Percentiles rank a stretch among this genome's conserved stretches.
These are phyloP conservation scores for Diadegma fenestrale DNA, from an alignment of 2,888 invertebrate genomes.

Conservation along the genomic window DNA sequence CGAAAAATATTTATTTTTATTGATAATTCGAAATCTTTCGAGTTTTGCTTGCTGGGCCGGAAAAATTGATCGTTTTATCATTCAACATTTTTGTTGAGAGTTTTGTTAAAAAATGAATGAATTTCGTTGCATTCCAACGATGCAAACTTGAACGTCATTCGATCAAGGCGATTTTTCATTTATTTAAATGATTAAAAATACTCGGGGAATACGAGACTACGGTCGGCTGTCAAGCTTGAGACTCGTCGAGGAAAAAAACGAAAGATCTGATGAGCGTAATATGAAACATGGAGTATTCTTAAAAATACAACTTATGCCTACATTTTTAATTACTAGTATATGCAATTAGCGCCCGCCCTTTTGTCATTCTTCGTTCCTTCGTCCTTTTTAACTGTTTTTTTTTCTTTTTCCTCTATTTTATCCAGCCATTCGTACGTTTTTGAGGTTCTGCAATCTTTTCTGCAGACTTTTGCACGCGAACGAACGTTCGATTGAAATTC, in stretches of 20 bases:
- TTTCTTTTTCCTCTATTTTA: too few species aligned
- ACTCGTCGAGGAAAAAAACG: constrained; percentile 44
- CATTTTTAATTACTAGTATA: constrained; percentile 51
- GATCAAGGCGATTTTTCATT: too few species aligned
- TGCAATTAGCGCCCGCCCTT: constrained; percentile 62
- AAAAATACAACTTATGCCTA: constrained; percentile 63
- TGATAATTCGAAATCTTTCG: too few species aligned
- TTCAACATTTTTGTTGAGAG: too few species aligned
- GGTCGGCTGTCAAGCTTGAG: not conserved
- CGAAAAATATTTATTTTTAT: too few species aligned
- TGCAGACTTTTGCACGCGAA: too few species aligned
- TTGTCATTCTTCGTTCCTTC: not conserved
- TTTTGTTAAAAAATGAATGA: too few species aligned
- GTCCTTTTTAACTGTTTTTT: not conserved
- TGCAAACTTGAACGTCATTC: too few species aligned
- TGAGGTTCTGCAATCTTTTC: too few species aligned
- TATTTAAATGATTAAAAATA: not conserved
- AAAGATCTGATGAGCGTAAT: constrained; percentile 70
- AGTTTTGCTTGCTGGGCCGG: too few species aligned
- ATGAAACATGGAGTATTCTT: constrained; percentile 71
- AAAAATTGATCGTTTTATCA: too few species aligned
- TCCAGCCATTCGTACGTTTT: not conserved
- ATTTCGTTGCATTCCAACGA: too few species aligned
- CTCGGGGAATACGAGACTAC: not conserved
- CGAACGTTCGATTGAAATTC: not conserved